These are phyloP conservation scores for Sciurus vulgaris DNA, from an alignment of 2,797 vertebrate genomes.

Conservation along the genomic window DNA sequence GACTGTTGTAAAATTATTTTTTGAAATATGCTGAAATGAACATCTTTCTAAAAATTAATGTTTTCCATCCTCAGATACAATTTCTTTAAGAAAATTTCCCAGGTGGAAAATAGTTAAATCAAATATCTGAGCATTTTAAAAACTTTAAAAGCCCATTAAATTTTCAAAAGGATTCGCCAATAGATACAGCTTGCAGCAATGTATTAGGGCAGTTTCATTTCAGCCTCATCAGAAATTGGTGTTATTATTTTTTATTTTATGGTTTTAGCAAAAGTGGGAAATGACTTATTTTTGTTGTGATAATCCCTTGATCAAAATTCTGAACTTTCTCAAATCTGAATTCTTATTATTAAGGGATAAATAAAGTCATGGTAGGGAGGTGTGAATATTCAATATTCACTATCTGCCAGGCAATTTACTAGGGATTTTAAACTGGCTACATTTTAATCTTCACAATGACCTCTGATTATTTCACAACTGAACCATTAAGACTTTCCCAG, in stretches of 20 bases:
- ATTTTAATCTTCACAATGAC: neutral
- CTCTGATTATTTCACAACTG: neutral
- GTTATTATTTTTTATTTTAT: neutral
- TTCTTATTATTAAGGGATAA: slow-evolving; percentile 30
- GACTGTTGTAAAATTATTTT: neutral
- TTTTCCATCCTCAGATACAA: neutral
- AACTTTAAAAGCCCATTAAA: neutral
- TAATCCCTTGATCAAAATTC: neutral
- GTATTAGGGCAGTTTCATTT: neutral
- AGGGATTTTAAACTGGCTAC: neutral
- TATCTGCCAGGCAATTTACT: neutral
- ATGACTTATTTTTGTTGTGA: slow-evolving; percentile 10
- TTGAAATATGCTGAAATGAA: neutral
- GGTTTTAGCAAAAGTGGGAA: neutral
- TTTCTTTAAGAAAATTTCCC: neutral
- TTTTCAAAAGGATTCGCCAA: neutral
- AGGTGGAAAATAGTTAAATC: neutral
- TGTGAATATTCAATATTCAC: slow-evolving; percentile 29
- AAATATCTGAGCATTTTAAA: neutral
- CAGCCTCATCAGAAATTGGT: neutral
- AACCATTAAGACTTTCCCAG: neutral
- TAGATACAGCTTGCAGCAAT: neutral
- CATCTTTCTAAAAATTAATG: neutral
- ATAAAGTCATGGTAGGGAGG: neutral
- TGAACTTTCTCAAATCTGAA: neutral